Evolutionary conservation across 2,113 vertebrate species (phyloP).

Genomic region (Herpetotheres cachinnans): DNA sequence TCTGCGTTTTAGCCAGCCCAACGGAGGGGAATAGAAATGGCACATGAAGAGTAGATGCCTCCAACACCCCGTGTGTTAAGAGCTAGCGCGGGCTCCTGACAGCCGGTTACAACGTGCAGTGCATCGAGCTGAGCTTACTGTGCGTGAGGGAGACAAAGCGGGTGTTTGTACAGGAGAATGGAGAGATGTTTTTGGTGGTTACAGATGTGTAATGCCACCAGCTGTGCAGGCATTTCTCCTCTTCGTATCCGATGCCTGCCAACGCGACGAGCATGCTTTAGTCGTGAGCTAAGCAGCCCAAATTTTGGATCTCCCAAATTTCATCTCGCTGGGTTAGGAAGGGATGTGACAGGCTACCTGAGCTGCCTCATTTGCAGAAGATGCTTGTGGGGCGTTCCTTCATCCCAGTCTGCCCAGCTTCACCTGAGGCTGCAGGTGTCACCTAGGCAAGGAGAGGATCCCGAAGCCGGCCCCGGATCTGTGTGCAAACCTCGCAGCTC

Average conservation of each 20-base stretch:
- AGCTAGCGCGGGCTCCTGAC: not conserved
- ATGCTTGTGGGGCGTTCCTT: not conserved
- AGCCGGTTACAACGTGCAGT: not conserved
- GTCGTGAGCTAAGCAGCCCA: not conserved
- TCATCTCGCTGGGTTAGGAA: not conserved
- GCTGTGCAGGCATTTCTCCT: not conserved
- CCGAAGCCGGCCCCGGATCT: not conserved
- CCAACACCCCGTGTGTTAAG: fast-evolving
- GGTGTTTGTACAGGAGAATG: not conserved
- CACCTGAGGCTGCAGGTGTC: not conserved
- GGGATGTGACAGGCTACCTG: not conserved
- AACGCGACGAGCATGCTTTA: not conserved
- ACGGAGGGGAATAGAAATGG: too few relatives aligned
- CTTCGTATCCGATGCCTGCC: not conserved
- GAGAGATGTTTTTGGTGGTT: not conserved
- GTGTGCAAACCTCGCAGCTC: too few relatives aligned
- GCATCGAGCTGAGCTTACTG: not conserved
- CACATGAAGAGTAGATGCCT: not conserved
- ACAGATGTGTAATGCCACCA: not conserved
- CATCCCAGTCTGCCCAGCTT: not conserved
- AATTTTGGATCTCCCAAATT: not conserved
- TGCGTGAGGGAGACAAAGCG: not conserved
- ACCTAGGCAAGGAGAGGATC: not conserved
- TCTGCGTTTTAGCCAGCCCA: not conserved
- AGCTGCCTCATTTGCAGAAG: not conserved